Percentiles rank a stretch among this genome's conserved stretches.
Conservation (phyloP, 2,797 vertebrate genomes). For the Syndactyla subalaris region DNA sequence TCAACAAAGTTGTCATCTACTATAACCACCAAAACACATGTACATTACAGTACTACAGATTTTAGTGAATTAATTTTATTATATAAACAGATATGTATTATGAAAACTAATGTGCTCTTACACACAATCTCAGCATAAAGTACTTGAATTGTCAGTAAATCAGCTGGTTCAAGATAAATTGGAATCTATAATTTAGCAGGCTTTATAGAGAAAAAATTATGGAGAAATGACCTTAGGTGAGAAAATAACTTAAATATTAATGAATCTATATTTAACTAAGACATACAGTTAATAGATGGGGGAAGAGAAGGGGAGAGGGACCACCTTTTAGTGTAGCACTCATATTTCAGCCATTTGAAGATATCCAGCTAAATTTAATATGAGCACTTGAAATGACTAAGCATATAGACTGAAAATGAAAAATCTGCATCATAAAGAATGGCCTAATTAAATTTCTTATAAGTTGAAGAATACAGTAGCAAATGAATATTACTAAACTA, state of each 20-base stretch:
- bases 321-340: background rate
- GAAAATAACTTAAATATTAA: slow-evolving; percentile 16
- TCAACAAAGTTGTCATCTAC: background rate
- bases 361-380: background rate
- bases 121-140: background rate
- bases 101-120: background rate
- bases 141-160: background rate
- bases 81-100: background rate
- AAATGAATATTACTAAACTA: background rate
- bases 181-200: background rate
- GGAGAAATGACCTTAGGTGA: background rate
- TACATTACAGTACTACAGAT: background rate
- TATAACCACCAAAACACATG: background rate
- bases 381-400: background rate
- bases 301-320: background rate
- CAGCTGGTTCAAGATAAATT: background rate
- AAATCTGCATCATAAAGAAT: background rate
- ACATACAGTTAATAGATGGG: background rate
- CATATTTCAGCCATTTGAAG: background rate
- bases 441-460: background rate
- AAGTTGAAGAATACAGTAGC: background rate
- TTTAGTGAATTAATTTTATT: background rate
- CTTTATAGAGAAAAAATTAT: background rate
- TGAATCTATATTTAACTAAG: background rate
- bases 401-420: background rate